These are phyloP conservation scores for Eudyptes chrysolophus DNA, from an alignment of 2,113 vertebrate genomes.

Conservation along the genomic window DNA sequence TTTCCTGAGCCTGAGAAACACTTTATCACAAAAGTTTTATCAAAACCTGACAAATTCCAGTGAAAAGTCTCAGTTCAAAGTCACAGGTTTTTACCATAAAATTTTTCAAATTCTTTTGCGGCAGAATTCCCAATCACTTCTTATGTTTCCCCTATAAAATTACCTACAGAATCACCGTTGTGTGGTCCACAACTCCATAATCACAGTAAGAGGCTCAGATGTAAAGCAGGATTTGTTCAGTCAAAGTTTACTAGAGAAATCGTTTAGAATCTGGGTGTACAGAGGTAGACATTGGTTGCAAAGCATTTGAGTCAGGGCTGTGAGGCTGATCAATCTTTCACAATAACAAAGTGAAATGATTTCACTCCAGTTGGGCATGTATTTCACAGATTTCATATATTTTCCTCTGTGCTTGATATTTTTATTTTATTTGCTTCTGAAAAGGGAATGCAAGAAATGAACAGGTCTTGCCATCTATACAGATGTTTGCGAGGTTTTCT, in stretches of 20 bases:
- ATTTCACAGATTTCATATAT: neutral
- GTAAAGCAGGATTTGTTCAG: neutral
- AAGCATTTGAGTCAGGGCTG: neutral
- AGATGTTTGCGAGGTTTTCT: neutral
- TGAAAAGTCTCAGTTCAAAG: neutral
- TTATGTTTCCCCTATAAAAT: neutral
- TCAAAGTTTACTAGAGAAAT: neutral
- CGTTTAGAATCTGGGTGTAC: neutral
- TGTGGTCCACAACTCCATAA: neutral
- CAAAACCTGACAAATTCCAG: neutral
- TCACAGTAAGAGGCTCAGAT: fast-evolving
- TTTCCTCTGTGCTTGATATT: neutral
- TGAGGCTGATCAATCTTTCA: neutral
- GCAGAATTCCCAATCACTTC: neutral
- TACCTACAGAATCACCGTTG: neutral
- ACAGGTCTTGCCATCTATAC: neutral
- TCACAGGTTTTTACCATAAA: neutral
- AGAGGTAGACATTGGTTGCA: neutral
- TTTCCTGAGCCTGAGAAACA: neutral
- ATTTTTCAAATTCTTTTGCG: neutral
- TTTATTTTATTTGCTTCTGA: neutral
- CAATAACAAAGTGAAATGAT: neutral
- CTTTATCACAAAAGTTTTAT: neutral
- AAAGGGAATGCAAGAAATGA: neutral
- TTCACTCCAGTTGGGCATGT: neutral